Evolutionary conservation across 2,797 vertebrate genomes (phyloP).

Genomic region (Manis pentadactyla): DNA sequence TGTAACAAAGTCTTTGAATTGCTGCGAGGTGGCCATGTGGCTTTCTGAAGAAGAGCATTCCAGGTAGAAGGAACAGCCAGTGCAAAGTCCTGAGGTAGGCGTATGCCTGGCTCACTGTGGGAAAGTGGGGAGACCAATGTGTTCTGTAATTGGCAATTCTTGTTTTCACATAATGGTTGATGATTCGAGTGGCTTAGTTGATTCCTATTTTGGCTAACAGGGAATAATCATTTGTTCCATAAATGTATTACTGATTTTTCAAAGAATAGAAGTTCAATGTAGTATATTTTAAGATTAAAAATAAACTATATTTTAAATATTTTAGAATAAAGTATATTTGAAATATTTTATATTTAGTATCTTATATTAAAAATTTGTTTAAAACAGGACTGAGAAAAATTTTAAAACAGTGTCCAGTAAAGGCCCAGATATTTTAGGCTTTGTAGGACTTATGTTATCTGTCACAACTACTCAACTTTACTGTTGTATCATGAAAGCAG

Average conservation of each 20-base stretch:
- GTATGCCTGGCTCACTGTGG: neutral
- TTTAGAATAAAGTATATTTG: neutral
- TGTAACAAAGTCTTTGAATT: neutral
- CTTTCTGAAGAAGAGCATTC: neutral
- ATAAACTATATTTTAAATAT: too few species aligned
- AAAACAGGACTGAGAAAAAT: neutral
- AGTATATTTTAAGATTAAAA: too few species aligned
- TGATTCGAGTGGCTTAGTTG: neutral
- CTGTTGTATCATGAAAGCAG: neutral
- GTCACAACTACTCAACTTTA: neutral
- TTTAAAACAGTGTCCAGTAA: neutral
- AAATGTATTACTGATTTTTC: conserved; percentile 1
- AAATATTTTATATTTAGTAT: too few species aligned
- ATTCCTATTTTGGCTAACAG: neutral
- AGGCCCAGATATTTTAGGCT: neutral
- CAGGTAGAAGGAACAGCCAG: neutral
- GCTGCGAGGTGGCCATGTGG: neutral
- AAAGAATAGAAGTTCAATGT: neutral
- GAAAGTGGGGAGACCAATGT: neutral
- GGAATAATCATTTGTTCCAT: neutral
- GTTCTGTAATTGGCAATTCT: neutral
- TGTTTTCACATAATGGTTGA: neutral
- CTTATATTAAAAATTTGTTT: neutral
- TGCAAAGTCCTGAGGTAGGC: neutral
- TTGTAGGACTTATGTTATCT: neutral